Evolutionary conservation across 2,113 vertebrate species (phyloP).

Genomic region (Neotragus pygmaeus): DNA sequence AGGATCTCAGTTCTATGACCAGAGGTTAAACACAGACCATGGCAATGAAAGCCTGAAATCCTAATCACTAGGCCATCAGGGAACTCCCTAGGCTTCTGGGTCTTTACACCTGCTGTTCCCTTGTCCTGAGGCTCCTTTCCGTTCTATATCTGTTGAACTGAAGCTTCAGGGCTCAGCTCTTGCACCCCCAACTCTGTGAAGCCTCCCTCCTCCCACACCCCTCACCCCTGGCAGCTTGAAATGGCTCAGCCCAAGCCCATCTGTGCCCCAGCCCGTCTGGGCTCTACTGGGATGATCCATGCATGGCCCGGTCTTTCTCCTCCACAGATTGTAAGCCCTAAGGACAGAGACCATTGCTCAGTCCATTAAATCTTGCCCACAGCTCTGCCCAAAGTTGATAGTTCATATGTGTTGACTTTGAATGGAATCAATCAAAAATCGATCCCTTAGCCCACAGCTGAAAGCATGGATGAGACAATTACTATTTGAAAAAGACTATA

Average conservation of each 20-base stretch:
- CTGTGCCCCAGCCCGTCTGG: fast-evolving
- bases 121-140: not conserved
- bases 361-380: not conserved
- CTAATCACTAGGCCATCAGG: not conserved
- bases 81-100: not conserved
- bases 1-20: not conserved
- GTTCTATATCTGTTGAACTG: not conserved
- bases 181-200: not conserved
- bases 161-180: not conserved
- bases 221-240: not conserved
- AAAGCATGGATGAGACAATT: not conserved
- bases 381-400: not conserved
- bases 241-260: not conserved
- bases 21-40: not conserved
- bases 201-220: not conserved
- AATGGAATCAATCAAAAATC: not conserved
- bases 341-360: not conserved
- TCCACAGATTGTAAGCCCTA: not conserved
- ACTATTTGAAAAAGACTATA: not conserved
- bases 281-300: not conserved
- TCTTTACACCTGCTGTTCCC: not conserved
- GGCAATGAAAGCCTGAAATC: not conserved
- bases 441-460: not conserved
- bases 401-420: not conserved
- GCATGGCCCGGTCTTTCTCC: not conserved